A percentile compares a stretch with the other conserved stretches of the same genome.
These are phyloP conservation scores for Disparrhopalites patrizii DNA, from an alignment of 2,888 invertebrate species.

Conservation along the genomic window DNA sequence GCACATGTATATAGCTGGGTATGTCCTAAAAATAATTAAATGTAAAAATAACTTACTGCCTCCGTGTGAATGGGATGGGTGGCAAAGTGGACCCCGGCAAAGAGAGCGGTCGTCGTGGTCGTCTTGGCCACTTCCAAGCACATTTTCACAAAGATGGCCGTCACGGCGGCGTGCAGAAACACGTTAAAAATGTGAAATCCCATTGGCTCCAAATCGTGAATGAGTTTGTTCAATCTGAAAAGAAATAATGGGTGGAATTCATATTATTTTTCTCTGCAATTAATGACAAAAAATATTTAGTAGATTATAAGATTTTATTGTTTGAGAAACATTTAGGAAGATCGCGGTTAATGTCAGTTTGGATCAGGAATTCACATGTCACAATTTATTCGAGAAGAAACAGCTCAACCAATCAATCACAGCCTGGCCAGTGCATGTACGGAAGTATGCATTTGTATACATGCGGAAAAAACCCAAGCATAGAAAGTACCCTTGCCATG, in stretches of 20 bases:
- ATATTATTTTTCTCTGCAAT: conserved; percentile 2
- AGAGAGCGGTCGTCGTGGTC: conserved; percentile 65
- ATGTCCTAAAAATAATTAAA: not conserved
- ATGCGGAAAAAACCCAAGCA: too few species aligned
- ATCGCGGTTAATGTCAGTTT: too few species aligned
- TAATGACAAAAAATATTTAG: not conserved
- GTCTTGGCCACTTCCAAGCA: conserved; percentile 65
- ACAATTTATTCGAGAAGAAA: too few species aligned
- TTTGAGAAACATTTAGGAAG: too few species aligned
- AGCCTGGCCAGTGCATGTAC: too few species aligned
- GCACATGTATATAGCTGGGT: too few species aligned
- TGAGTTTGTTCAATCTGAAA: conserved; percentile 70
- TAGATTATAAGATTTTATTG: not conserved
- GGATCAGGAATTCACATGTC: too few species aligned
- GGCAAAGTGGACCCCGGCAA: conserved; percentile 73
- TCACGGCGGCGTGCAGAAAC: conserved; percentile 68
- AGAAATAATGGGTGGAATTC: conserved; percentile 24
- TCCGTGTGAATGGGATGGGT: conserved; percentile 85
- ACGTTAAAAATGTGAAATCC: conserved; percentile 81
- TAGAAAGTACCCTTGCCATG: too few species aligned
- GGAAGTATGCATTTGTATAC: too few species aligned
- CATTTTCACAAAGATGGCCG: conserved; percentile 66
- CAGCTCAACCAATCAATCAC: too few species aligned
- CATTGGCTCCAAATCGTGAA: conserved; percentile 66
- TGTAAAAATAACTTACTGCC: conserved; percentile 68